Percentiles rank a stretch among this genome's conserved stretches.
These are phyloP conservation scores for Myotis yumanensis DNA, from an alignment of 2,113 vertebrate species.

Conservation along the genomic window DNA sequence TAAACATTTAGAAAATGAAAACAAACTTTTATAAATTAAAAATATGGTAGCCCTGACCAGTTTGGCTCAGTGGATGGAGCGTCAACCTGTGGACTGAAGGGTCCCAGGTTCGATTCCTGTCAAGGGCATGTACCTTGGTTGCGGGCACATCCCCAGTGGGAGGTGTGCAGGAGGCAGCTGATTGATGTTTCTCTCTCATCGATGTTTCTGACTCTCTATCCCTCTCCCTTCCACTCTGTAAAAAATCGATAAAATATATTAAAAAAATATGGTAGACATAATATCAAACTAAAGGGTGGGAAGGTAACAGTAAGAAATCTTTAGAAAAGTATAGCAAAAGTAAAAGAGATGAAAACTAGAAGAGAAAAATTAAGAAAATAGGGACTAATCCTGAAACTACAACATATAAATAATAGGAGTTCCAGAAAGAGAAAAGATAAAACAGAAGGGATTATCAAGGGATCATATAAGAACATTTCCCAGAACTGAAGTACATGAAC, in stretches of 20 bases:
- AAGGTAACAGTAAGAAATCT: not conserved
- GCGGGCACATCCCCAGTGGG: too few relatives aligned
- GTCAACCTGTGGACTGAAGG: too few relatives aligned
- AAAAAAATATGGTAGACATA: not conserved
- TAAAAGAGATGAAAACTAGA: not conserved
- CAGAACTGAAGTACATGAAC: not conserved
- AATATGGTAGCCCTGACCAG: not conserved
- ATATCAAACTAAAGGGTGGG: not conserved
- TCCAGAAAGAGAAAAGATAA: not conserved
- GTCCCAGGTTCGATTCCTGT: too few relatives aligned
- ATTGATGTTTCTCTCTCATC: too few relatives aligned
- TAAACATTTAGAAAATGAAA: slow-evolving; percentile 25
- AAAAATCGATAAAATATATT: too few relatives aligned
- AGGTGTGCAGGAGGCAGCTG: too few relatives aligned
- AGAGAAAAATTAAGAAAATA: not conserved
- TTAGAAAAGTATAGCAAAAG: slow-evolving; percentile 8
- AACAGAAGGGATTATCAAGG: not conserved
- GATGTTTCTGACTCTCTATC: too few relatives aligned
- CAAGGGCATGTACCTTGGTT: too few relatives aligned
- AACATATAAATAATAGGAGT: not conserved
- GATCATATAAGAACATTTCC: not conserved
- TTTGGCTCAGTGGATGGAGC: too few relatives aligned
- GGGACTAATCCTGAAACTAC: not conserved
- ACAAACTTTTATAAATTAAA: not conserved
- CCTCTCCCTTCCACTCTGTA: too few relatives aligned